Percentiles rank a stretch among this genome's conserved stretches.
phyloP scores from a whole-genome alignment of 1,140 invertebrate genomes.

The Trialeurodes vaporariorum region DNA sequence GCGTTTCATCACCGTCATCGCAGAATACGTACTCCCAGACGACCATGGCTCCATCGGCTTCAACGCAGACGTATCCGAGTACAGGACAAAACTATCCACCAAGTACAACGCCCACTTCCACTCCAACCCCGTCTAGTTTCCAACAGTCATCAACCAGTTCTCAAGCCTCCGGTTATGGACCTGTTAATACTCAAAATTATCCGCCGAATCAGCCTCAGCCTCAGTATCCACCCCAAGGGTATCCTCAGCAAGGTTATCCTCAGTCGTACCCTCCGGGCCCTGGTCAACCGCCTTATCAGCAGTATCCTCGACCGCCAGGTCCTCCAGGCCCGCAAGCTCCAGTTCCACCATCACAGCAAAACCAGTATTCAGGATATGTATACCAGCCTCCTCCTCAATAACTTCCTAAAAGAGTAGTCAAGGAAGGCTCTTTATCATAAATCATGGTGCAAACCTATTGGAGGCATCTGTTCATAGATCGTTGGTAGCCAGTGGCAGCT shows the following conservation, averaged over 20 bases:
- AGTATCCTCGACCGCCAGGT: conserved; percentile 12
- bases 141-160: neutral
- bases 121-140: conserved; percentile 6
- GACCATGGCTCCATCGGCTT: conserved; percentile 16
- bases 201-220: conserved; percentile 3
- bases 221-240: conserved; percentile 1
- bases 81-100: conserved; percentile 7
- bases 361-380: conserved; percentile 12
- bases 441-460: neutral
- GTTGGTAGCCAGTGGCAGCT: neutral
- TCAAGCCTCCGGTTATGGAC: neutral
- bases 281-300: conserved; percentile 12
- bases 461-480: neutral
- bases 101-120: conserved; percentile 3
- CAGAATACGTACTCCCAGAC: conserved; percentile 4
- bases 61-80: conserved; percentile 15
- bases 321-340: conserved; percentile 5
- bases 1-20: neutral
- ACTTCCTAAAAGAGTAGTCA: neutral
- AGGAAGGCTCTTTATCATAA: neutral
- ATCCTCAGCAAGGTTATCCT: conserved; percentile 16
- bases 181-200: neutral
- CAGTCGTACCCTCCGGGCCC: conserved; percentile 8
- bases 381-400: conserved; percentile 18
- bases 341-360: conserved; percentile 14